Percentiles rank a stretch among this genome's conserved stretches.
phyloP scores from a whole-genome alignment of 2,888 invertebrate genomes.

The Mythimna albipuncta region DNA sequence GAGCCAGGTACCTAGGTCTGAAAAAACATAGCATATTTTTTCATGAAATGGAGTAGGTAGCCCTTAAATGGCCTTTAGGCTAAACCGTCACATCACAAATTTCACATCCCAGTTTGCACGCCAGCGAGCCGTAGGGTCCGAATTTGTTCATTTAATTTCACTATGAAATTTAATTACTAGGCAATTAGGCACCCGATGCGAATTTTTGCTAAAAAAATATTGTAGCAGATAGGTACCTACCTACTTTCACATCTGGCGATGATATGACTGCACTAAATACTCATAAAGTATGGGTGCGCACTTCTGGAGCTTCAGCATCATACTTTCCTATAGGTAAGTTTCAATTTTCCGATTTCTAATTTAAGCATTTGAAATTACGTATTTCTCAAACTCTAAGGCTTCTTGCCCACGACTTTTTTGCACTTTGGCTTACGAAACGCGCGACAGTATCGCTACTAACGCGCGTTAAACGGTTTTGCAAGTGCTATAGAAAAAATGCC shows the following conservation, averaged over 20 bases:
- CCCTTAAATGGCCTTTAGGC: constrained; percentile 4
- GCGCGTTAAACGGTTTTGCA: too few relatives aligned
- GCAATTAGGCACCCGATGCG: not conserved
- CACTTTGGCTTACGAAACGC: too few relatives aligned
- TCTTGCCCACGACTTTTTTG: too few relatives aligned
- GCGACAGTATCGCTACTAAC: too few relatives aligned
- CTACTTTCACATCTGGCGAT: too few relatives aligned
- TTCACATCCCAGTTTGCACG: constrained; percentile 37
- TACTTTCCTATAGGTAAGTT: not conserved
- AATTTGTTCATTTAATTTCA: constrained; percentile 36
- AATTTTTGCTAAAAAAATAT: constrained; percentile 1
- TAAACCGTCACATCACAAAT: constrained; percentile 6
- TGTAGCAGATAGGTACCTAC: not conserved
- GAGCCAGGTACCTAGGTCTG: too few relatives aligned
- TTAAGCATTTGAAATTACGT: too few relatives aligned
- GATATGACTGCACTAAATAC: not conserved
- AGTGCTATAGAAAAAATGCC: too few relatives aligned
- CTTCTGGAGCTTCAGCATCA: constrained; percentile 6
- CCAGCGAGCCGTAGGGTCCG: constrained; percentile 15
- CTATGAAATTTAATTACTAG: constrained; percentile 26
- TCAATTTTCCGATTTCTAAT: too few relatives aligned
- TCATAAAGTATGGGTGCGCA: too few relatives aligned
- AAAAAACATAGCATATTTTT: constrained; percentile 11
- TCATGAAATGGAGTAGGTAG: not conserved
- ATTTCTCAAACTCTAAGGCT: too few relatives aligned